Conservation (phyloP, 2,113 vertebrate species). For the Hiodon tergisus region DNA sequence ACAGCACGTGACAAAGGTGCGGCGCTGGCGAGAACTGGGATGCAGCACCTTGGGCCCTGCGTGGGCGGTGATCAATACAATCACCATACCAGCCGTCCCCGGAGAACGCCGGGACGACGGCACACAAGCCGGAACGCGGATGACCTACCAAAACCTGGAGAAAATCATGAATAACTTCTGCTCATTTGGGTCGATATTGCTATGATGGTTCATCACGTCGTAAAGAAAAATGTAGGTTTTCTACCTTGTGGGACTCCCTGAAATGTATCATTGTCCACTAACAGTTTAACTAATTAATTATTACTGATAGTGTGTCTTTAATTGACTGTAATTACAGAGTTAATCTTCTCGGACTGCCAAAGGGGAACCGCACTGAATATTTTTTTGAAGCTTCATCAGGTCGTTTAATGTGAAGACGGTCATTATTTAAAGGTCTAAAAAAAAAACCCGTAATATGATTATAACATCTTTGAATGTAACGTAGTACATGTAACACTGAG, state of each 20-base stretch:
- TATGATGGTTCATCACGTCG: background rate
- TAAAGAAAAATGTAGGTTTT: conserved; percentile 8
- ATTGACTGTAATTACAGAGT: conserved; percentile 17
- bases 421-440: background rate
- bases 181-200: background rate
- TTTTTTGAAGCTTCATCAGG: background rate
- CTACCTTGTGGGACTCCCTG: conserved; percentile 2
- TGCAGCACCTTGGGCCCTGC: background rate
- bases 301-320: conserved; percentile 11
- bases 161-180: background rate
- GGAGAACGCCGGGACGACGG: background rate
- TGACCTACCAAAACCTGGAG: background rate
- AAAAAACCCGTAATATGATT: background rate
- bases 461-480: no score
- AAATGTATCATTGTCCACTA: conserved; percentile 4
- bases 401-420: background rate
- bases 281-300: background rate
- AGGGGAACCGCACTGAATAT: background rate
- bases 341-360: conserved; percentile 18
- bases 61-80: background rate
- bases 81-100: conserved; percentile 3
- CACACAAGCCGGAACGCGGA: background rate
- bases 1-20: background rate
- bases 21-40: background rate
- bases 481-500: no score